Evolutionary conservation across 2,888 invertebrate genomes (phyloP), one percentile per base, ranked within the genome.

Genomic region (Corythucha ciliata): DNA sequence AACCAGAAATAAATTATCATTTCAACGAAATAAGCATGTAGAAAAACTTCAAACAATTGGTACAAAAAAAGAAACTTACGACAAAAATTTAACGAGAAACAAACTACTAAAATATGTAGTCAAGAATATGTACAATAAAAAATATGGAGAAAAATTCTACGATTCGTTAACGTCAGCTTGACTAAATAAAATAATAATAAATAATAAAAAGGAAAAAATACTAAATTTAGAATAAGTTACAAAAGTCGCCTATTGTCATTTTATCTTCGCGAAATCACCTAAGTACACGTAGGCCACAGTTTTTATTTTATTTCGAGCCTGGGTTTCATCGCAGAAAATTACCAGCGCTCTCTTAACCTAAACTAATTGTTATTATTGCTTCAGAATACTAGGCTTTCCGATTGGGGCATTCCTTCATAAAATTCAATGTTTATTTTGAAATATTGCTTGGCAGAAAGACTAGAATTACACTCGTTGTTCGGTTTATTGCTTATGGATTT

Each of bases 351-450:
- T 16, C 14, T 33, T 5, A 33, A 20, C 8, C 55, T 55, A 54
- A 16, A 10, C 55, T 56, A 56, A n/a, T 34, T 46, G 16, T 54
- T 56, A 56, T 56, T 56, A 56, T 56, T 56, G 56, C 56, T 56
- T 56, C 40, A 25, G 49, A 50, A 56, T 56, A 56, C 56, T 53
- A 56, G 56, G 56, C 56, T 52, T 52, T 51, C 33, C 33, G 29
- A 41, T 45, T 45, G 51, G 51, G 51, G 51, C 45, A 51, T 49
- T n/a, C 12, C 14, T 14, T n/a, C 10, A 25, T 8, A 16, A 21
- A 22, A 47, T 26, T 44, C 27, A 51, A 33, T 29, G 22, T 51
- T 50, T 48, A 6, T n/a, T 39, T 20, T 4, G 4, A 16, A 39
- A 27, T 44, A 32, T 50, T 34, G 36, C 25, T 44, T 18, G 18